phyloP scores from a whole-genome alignment of 2,797 vertebrate genomes.

The Cygnus olor region DNA sequence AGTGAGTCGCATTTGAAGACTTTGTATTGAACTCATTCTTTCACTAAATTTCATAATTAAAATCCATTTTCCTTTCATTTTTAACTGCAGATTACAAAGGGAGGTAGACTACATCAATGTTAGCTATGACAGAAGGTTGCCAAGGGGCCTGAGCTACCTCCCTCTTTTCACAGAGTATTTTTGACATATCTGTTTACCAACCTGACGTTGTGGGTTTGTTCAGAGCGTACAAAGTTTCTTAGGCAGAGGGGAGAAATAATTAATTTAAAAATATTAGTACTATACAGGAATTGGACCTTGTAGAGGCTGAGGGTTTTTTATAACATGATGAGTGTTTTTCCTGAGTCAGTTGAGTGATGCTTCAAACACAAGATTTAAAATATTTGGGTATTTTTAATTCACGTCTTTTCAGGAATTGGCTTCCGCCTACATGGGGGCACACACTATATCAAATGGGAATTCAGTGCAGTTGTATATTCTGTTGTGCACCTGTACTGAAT shows the following conservation, averaged over 20 bases:
- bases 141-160: slow-evolving; percentile 72
- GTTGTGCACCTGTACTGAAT: slow-evolving; percentile 58
- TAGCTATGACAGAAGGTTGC: slow-evolving; percentile 51
- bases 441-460: slow-evolving; percentile 43
- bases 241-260: slow-evolving; percentile 71
- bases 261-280: slow-evolving; percentile 43
- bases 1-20: slow-evolving; percentile 31
- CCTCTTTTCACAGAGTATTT: slow-evolving; percentile 72
- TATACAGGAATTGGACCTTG: slow-evolving; percentile 31
- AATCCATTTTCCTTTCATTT: slow-evolving; percentile 51
- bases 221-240: slow-evolving; percentile 73
- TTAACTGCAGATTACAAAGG: slow-evolving; percentile 52
- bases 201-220: slow-evolving; percentile 61
- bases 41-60: slow-evolving; percentile 53
- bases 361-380: slow-evolving; percentile 42
- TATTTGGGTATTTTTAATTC: slow-evolving; percentile 1
- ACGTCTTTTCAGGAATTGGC: slow-evolving; percentile 25
- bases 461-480: slow-evolving; percentile 50
- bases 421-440: slow-evolving; percentile 20
- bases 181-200: slow-evolving; percentile 69
- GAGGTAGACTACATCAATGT: slow-evolving; percentile 62
- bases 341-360: slow-evolving; percentile 7
- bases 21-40: slow-evolving; percentile 26
- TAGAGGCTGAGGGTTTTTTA: slow-evolving; percentile 19
- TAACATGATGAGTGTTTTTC: neutral